Evolutionary conservation across 2,797 vertebrate species (phyloP).

Genomic region (Sebastes steindachneri): DNA sequence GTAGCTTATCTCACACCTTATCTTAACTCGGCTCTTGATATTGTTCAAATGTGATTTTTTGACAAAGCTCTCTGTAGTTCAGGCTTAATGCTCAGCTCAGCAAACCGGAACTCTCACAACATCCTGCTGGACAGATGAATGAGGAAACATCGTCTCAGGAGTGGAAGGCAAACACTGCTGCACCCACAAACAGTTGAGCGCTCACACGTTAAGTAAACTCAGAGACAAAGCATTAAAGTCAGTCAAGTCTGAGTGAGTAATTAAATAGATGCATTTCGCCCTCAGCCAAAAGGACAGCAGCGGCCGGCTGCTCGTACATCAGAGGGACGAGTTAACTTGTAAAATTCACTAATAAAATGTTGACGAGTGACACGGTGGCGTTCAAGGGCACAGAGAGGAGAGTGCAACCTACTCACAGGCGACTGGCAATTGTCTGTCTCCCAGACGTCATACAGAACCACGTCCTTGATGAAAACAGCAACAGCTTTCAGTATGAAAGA

Average conservation of each 20-base stretch:
- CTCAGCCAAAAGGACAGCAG: not conserved
- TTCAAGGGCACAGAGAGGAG: not conserved
- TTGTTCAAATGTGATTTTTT: slow-evolving; percentile 53
- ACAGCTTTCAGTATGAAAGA: slow-evolving; percentile 95
- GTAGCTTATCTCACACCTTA: slow-evolving; percentile 5
- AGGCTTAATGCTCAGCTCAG: slow-evolving; percentile 63
- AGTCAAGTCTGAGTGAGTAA: slow-evolving; percentile 5
- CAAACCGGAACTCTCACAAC: slow-evolving; percentile 75
- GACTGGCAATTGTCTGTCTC: slow-evolving; percentile 85
- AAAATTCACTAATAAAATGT: not conserved
- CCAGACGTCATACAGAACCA: slow-evolving; percentile 86
- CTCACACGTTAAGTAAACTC: slow-evolving; percentile 53
- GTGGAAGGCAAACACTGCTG: slow-evolving; percentile 74
- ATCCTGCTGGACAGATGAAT: slow-evolving; percentile 68
- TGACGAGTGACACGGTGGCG: not conserved
- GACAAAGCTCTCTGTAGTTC: slow-evolving; percentile 25
- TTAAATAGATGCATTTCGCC: not conserved
- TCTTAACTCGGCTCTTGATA: not conserved
- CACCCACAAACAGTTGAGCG: slow-evolving; percentile 63
- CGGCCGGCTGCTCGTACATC: not conserved
- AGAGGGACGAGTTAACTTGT: not conserved
- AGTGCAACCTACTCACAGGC: slow-evolving; percentile 84
- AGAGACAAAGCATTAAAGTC: slow-evolving; percentile 45
- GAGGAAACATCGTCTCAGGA: slow-evolving; percentile 37
- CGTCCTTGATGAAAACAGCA: slow-evolving; percentile 92